Percentiles rank a stretch among this genome's conserved stretches.
Conservation (phyloP, 2,113 vertebrate genomes). For the Serinus canaria region DNA sequence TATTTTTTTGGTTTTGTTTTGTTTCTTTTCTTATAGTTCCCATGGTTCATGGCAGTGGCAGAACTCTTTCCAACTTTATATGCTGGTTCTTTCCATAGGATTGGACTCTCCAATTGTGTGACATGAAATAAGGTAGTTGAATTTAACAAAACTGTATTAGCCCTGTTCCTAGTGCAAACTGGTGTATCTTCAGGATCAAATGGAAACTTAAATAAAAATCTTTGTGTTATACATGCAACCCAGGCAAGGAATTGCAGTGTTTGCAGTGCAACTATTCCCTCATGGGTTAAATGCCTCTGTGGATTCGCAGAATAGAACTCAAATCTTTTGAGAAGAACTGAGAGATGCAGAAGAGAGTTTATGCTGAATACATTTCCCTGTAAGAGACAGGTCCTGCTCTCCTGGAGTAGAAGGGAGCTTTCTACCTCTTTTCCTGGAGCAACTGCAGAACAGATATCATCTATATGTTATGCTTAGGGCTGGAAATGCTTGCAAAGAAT, state of each 20-base stretch:
- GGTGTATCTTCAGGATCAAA: background rate
- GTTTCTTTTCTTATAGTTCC: background rate
- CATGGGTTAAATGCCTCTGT: background rate
- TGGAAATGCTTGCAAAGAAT: conserved; percentile 26
- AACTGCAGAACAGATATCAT: background rate
- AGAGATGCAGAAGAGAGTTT: background rate
- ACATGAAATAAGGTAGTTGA: background rate
- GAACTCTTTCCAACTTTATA: background rate
- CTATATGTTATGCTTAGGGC: background rate
- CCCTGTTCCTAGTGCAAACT: background rate
- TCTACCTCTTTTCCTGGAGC: background rate
- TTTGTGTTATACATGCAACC: background rate
- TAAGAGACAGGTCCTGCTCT: background rate
- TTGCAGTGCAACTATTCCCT: background rate
- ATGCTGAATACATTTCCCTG: background rate
- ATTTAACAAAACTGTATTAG: background rate
- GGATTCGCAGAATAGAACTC: background rate
- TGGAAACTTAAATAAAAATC: background rate
- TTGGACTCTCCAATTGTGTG: accelerated
- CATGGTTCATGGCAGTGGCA: background rate
- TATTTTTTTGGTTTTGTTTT: background rate
- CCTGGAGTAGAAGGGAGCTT: background rate
- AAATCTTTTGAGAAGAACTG: conserved; percentile 36
- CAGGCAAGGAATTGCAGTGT: background rate
- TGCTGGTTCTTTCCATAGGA: background rate